Conservation (phyloP, 2,113 vertebrate genomes). For the Misgurnus anguillicaudatus region DNA sequence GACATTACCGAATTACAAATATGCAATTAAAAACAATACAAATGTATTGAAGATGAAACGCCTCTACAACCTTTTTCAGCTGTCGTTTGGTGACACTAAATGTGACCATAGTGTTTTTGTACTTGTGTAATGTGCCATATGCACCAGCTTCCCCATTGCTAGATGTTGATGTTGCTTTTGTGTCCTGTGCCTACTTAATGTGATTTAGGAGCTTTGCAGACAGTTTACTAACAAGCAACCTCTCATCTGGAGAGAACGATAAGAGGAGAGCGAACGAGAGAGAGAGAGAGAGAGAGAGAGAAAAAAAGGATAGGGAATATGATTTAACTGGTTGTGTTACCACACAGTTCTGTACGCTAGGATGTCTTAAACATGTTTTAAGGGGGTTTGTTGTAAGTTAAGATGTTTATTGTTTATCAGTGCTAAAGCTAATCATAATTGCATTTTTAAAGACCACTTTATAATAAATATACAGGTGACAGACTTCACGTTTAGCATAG, state of each 20-base stretch:
- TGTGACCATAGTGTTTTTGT: constrained; percentile 29
- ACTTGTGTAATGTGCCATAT: constrained; percentile 33
- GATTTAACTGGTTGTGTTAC: constrained; percentile 27
- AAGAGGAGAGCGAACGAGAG: constrained; percentile 32
- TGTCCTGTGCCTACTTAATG: constrained; percentile 56
- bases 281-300: constrained; percentile 19
- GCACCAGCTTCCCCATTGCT: constrained; percentile 49
- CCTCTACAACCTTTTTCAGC: constrained; percentile 22
- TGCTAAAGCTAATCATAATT: constrained; percentile 29
- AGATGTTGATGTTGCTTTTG: constrained; percentile 54
- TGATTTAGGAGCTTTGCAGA: constrained; percentile 55
- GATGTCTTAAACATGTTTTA: constrained; percentile 33
- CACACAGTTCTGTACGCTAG: not conserved
- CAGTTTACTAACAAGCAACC: constrained; percentile 53
- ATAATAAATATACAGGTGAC: not conserved
- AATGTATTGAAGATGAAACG: not conserved
- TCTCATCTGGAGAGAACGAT: constrained; percentile 55
- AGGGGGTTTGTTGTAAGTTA: not conserved
- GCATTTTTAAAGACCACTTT: not conserved
- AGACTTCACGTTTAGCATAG: not conserved
- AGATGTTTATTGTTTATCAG: not conserved
- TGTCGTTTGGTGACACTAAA: constrained; percentile 16
- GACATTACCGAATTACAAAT: constrained; percentile 12
- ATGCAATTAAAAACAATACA: not conserved
- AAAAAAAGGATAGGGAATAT: constrained; percentile 2